phyloP scores from a whole-genome alignment of 2,888 invertebrate species.

The Pollenia amentaria region DNA sequence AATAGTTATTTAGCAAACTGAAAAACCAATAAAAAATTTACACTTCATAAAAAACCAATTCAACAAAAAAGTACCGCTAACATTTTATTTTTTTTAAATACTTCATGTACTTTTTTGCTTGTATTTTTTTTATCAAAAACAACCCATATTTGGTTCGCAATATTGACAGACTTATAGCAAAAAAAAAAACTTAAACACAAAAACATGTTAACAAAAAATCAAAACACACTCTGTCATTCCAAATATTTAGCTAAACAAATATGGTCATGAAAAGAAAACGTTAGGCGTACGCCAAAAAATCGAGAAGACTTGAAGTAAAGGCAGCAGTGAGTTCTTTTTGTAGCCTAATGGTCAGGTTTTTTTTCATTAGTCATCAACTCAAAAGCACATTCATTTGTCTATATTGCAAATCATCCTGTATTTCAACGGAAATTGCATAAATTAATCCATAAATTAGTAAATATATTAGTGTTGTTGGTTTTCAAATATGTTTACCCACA shows the following conservation, averaged over 20 bases:
- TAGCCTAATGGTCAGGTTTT: conserved; percentile 21
- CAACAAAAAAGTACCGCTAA: conserved; percentile 15
- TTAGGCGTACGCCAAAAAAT: conserved; percentile 48
- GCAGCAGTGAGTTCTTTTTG: neutral
- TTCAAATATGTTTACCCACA: neutral
- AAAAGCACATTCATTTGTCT: conserved; percentile 20
- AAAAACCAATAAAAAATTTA: neutral
- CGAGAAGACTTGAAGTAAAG: no score
- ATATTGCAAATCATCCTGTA: conserved; percentile 19
- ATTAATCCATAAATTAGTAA: no score
- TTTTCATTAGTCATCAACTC: conserved; percentile 53
- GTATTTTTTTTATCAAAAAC: neutral
- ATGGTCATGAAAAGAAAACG: neutral
- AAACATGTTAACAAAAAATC: neutral
- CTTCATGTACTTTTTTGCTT: neutral
- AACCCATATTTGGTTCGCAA: conserved; percentile 8
- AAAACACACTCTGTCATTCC: neutral
- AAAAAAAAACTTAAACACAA: neutral
- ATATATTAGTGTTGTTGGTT: conserved; percentile 15
- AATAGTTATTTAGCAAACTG: conserved; percentile 2
- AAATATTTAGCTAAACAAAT: conserved; percentile 9
- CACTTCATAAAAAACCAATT: neutral
- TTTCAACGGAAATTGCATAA: conserved; percentile 69
- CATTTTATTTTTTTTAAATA: conserved; percentile 1
- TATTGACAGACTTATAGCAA: neutral